Evolutionary conservation across 1,140 invertebrate genomes (phyloP), one percentile per base, ranked within the genome.

Genomic region (Orchestia grillus): DNA sequence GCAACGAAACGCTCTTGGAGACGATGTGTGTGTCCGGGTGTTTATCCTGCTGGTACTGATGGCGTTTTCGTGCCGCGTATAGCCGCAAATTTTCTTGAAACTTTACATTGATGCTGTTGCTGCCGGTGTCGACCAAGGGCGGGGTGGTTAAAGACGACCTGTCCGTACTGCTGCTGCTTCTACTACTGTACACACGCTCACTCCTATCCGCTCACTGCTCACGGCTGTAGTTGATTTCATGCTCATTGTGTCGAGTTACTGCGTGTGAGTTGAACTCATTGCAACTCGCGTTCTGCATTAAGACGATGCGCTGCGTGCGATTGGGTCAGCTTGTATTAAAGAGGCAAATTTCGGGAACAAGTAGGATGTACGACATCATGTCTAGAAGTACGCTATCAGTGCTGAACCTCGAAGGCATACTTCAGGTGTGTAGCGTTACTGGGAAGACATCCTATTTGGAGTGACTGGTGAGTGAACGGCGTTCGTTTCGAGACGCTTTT

Each of bases 141-240:
- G 92, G 43, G 92, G 92, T 94, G 92, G 43, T 94, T 94, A 94
- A 94, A 94, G 92, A 94, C 43, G 92, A 94, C 92, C 92, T 94
- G 92, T 47, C 44, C 44, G 92, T 94, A 47, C 44, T 45, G 44
- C 92, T n/a, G 40, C 87, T 87, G 87, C 36, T 87, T 36, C 87
- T 87, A 41, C 88, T 90, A 90, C 88, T 90, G 41, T 42, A 11
- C n/a, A 19, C 88, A 90, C 36, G 43, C 28, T 42, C 88, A 42
- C 43, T 90, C 88, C 3, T 90, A 90, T 90, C 43, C 28, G 43
- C 88, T 44, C 11, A 41, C 88, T 42, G 88, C 43, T 15, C 62
- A 15, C 62, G 62, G 11, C 62, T 36, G 11, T 36, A 28, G 3
- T 15, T 77, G 15, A 28, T 3, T 77, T 23, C 11, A 77, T 77